Evolutionary conservation across 2,797 vertebrate species (phyloP).

Genomic region (Eurystomus glaucurus): DNA sequence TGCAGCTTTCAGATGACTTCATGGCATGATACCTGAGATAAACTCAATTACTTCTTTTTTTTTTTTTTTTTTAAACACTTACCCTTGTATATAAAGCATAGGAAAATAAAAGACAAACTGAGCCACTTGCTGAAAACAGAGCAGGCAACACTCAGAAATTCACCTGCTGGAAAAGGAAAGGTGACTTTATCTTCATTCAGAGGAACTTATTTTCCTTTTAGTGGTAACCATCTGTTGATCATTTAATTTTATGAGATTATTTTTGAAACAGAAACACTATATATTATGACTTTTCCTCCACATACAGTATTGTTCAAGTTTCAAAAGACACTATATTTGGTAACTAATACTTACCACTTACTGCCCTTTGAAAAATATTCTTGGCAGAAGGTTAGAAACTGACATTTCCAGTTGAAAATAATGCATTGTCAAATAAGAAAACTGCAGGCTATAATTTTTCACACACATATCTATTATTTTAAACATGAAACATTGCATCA

Average conservation of each 20-base stretch:
- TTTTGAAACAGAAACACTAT: background rate
- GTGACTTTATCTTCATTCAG: background rate
- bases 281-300: background rate
- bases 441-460: slow-evolving; percentile 83
- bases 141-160: background rate
- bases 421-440: slow-evolving; percentile 82
- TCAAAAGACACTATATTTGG: slow-evolving; percentile 72
- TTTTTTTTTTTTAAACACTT: background rate
- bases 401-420: slow-evolving; percentile 81
- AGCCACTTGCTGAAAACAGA: background rate
- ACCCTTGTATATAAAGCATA: background rate
- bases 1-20: background rate
- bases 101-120: background rate
- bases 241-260: background rate
- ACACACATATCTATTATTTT: slow-evolving; percentile 84
- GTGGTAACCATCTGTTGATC: background rate
- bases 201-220: background rate
- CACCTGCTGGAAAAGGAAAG: background rate
- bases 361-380: slow-evolving; percentile 68
- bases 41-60: background rate
- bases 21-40: background rate
- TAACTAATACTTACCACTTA: slow-evolving; percentile 74
- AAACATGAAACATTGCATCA: slow-evolving; percentile 81
- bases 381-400: slow-evolving; percentile 73
- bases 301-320: slow-evolving; percentile 2